Percentiles rank a stretch among this genome's conserved stretches.
Evolutionary conservation across 2,113 vertebrate genomes (phyloP).

Genomic region (Setophaga petechia): DNA sequence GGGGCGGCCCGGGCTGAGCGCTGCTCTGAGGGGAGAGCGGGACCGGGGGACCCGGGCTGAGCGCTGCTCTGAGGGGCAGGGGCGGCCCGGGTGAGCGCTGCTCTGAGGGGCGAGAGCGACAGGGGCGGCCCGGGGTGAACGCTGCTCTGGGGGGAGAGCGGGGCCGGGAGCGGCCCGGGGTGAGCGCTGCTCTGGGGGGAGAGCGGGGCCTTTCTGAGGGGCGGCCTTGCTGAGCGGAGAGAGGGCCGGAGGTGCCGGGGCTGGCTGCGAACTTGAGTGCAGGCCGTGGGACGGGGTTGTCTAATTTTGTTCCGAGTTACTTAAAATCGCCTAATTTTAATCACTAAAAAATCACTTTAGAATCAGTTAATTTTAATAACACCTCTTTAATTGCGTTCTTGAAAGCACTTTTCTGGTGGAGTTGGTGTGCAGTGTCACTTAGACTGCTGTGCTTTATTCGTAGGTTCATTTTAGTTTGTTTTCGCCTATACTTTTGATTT

Average conservation of each 20-base stretch:
- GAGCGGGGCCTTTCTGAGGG: too few species aligned
- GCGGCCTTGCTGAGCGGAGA: too few species aligned
- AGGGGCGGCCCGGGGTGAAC: too few species aligned
- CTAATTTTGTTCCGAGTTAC: background rate
- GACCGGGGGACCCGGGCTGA: too few species aligned
- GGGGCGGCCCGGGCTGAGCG: too few species aligned
- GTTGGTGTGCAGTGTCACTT: background rate
- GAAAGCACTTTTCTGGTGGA: background rate
- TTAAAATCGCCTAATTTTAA: background rate
- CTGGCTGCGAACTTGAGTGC: too few species aligned
- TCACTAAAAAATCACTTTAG: background rate
- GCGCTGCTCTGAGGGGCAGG: background rate
- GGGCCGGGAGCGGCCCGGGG: too few species aligned
- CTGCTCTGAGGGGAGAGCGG: too few species aligned
- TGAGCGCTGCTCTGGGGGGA: background rate
- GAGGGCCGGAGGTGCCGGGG: background rate
- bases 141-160: too few species aligned
- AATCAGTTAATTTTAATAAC: background rate
- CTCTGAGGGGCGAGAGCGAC: too few species aligned
- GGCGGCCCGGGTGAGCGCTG: background rate
- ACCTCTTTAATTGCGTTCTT: rapidly evolving
- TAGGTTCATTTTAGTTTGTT: background rate
- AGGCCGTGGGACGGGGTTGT: rapidly evolving
- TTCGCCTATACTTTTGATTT: background rate
- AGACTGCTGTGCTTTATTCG: background rate